phyloP scores from a whole-genome alignment of 2,113 vertebrate species.

The Acanthochromis polyacanthus region DNA sequence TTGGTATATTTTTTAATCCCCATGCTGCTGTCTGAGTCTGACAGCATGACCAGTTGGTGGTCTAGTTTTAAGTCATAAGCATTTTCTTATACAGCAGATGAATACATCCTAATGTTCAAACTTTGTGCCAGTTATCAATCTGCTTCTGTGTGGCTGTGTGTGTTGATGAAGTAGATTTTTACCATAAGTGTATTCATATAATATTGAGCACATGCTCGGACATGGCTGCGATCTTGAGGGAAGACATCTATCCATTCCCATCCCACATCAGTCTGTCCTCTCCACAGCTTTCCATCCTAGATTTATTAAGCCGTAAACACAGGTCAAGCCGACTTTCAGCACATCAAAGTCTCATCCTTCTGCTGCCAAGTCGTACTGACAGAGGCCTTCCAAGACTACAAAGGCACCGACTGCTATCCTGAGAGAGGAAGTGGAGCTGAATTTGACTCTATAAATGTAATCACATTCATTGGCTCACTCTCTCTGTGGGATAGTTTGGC shows the following conservation, averaged over 20 bases:
- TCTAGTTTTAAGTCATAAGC: not conserved
- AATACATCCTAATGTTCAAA: not conserved
- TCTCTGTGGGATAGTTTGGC: constrained; percentile 52
- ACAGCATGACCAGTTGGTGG: constrained; percentile 20
- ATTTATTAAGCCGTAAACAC: constrained; percentile 77
- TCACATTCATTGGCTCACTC: constrained; percentile 56
- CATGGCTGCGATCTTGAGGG: constrained; percentile 3
- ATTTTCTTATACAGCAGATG: constrained; percentile 46
- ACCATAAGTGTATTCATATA: constrained; percentile 17
- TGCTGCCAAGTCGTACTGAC: constrained; percentile 67
- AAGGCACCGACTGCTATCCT: constrained; percentile 51
- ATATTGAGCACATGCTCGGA: constrained; percentile 51
- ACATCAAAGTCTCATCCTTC: constrained; percentile 53
- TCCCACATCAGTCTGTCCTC: constrained; percentile 45
- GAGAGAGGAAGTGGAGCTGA: constrained; percentile 60
- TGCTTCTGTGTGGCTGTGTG: constrained; percentile 5
- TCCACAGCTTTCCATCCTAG: constrained; percentile 62
- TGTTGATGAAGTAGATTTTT: constrained; percentile 1
- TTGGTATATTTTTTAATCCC: constrained; percentile 3
- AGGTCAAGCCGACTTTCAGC: constrained; percentile 68
- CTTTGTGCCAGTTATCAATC: constrained; percentile 6
- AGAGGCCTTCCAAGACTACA: constrained; percentile 46
- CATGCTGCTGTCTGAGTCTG: not conserved
- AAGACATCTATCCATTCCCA: constrained; percentile 25
- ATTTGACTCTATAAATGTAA: constrained; percentile 70